Evolutionary conservation across 2,888 invertebrate genomes (phyloP).

Genomic region (Amitus sp.): DNA sequence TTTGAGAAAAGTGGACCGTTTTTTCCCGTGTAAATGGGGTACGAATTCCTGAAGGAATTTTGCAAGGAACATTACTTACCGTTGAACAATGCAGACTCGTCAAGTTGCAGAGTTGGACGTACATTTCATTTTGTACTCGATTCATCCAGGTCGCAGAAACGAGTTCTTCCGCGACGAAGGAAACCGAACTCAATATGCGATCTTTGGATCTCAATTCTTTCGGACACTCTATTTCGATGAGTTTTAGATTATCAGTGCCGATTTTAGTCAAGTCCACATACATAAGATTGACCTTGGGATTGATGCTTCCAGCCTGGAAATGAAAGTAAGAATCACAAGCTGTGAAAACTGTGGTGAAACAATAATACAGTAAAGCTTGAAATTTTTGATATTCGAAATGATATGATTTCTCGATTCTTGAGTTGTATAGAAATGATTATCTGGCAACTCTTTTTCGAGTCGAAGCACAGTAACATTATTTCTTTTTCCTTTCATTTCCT

Average conservation of each 20-base stretch:
- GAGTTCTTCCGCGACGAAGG: slow-evolving; percentile 77
- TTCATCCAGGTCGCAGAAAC: slow-evolving; percentile 89
- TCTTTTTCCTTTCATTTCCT: no score
- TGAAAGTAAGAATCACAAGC: background rate
- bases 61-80: slow-evolving; percentile 42
- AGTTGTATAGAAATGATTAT: no score
- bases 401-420: no score
- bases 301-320: slow-evolving; percentile 73
- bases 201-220: slow-evolving; percentile 48
- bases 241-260: slow-evolving; percentile 50
- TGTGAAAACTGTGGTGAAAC: no score
- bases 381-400: background rate
- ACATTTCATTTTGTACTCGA: slow-evolving; percentile 83
- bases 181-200: slow-evolving; percentile 76
- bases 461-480: no score
- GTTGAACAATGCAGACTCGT: slow-evolving; percentile 55
- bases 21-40: no score
- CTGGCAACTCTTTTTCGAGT: no score
- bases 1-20: no score
- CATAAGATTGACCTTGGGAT: slow-evolving; percentile 74
- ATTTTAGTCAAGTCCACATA: slow-evolving; percentile 69
- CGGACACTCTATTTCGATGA: slow-evolving; percentile 62
- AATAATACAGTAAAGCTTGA: no score
- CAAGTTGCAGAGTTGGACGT: slow-evolving; percentile 69
- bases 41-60: no score